phyloP scores from a whole-genome alignment of 2,113 vertebrate species.

The Hemichromis elongatus region DNA sequence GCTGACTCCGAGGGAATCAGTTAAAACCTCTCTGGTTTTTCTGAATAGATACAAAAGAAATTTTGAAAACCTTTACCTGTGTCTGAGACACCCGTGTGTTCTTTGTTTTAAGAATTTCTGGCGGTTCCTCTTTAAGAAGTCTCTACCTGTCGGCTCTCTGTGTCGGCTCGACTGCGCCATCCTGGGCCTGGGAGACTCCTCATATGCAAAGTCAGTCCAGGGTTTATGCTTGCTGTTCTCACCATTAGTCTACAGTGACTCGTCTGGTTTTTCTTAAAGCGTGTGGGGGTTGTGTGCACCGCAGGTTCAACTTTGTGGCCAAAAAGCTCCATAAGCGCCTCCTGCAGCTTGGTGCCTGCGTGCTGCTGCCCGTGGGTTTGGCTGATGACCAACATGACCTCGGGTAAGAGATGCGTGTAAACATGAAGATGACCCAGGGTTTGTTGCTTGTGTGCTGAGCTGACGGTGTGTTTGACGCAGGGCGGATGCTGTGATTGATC shows the following conservation, averaged over 20 bases:
- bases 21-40: neutral
- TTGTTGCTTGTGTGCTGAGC: neutral
- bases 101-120: slow-evolving; percentile 81
- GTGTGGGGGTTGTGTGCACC: neutral
- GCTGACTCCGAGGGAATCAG: neutral
- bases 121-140: slow-evolving; percentile 91
- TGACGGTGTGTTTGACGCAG: slow-evolving; percentile 60
- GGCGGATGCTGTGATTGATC: slow-evolving; percentile 85
- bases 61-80: neutral
- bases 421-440: neutral
- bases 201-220: slow-evolving; percentile 87
- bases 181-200: slow-evolving; percentile 92
- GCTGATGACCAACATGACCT: slow-evolving; percentile 94
- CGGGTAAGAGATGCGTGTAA: slow-evolving; percentile 74
- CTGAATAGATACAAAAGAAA: neutral
- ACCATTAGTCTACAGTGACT: neutral
- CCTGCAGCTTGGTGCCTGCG: slow-evolving; percentile 80
- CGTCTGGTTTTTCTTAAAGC: neutral
- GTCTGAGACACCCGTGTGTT: neutral
- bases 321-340: slow-evolving; percentile 93
- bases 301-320: slow-evolving; percentile 94
- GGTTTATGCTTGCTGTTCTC: neutral
- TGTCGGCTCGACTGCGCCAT: slow-evolving; percentile 85
- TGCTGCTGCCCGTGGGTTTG: slow-evolving; percentile 78
- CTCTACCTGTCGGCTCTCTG: slow-evolving; percentile 77